These are phyloP conservation scores for Unio delphinus DNA, from an alignment of 2,888 invertebrate genomes.

Conservation along the genomic window DNA sequence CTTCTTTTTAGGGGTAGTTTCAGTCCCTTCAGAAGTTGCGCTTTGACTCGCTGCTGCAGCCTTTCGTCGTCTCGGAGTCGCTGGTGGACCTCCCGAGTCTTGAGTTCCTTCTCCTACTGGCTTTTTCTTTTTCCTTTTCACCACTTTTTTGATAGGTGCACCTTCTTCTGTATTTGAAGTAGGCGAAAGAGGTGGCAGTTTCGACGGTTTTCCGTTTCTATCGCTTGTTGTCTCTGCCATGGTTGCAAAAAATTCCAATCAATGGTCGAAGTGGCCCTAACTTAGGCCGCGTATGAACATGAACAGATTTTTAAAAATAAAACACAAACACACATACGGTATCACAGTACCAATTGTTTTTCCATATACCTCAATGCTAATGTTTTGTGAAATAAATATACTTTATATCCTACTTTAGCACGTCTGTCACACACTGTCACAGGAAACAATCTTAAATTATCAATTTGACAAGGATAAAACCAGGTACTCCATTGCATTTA, in stretches of 20 bases:
- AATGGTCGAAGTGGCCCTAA: constrained; percentile 9
- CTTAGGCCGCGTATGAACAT: too few relatives aligned
- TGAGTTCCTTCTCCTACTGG: constrained; percentile 25
- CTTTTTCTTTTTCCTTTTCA: constrained; percentile 54
- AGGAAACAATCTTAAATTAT: too few relatives aligned
- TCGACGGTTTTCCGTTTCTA: constrained; percentile 25
- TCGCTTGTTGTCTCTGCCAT: constrained; percentile 37
- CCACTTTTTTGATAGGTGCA: constrained; percentile 36
- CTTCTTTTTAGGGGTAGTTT: constrained; percentile 37
- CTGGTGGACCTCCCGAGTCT: constrained; percentile 28
- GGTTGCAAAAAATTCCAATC: constrained; percentile 17
- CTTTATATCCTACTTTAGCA: too few relatives aligned
- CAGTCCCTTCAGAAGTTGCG: constrained; percentile 24
- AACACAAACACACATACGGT: too few relatives aligned
- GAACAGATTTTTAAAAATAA: too few relatives aligned
- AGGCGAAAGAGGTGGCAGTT: constrained; percentile 48
- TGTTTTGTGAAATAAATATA: too few relatives aligned
- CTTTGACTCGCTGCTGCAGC: constrained; percentile 24
- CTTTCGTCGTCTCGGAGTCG: constrained; percentile 39
- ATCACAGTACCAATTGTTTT: too few relatives aligned
- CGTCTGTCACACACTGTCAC: too few relatives aligned
- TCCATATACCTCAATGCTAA: too few relatives aligned
- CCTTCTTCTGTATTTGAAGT: constrained; percentile 17
- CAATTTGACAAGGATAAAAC: too few relatives aligned
- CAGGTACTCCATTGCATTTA: too few relatives aligned